phyloP scores from a whole-genome alignment of 53 echinoderm and acorn worm species.

The Henricia sp. region DNA sequence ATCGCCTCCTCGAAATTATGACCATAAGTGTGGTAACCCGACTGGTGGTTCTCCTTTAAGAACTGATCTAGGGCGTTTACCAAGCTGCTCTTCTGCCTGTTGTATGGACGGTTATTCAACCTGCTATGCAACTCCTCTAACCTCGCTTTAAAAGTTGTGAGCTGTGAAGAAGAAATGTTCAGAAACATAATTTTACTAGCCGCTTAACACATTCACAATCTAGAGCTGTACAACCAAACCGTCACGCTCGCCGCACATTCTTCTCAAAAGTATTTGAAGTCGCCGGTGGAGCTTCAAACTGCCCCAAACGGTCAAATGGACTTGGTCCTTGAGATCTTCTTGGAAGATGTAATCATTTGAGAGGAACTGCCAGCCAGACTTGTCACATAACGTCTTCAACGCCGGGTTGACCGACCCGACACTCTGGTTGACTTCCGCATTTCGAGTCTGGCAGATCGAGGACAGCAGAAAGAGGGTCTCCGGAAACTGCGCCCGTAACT shows the following conservation, averaged over 20 bases:
- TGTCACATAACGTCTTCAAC: background rate
- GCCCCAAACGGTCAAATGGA: conserved; percentile 19
- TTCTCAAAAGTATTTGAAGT: conserved; percentile 4
- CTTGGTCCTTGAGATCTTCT: conserved; percentile 27
- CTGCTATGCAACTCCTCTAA: background rate
- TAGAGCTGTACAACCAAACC: conserved; percentile 9
- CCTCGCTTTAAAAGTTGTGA: conserved; percentile 1
- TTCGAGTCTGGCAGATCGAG: conserved; percentile 13
- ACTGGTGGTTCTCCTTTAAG: background rate
- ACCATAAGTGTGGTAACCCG: too few relatives aligned
- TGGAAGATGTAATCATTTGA: conserved; percentile 26
- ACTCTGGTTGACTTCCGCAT: background rate
- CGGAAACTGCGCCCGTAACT: background rate
- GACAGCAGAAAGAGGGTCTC: background rate
- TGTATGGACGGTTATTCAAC: background rate
- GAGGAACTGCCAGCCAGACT: conserved; percentile 4
- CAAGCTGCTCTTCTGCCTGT: conserved; percentile 3
- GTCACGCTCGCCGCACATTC: background rate
- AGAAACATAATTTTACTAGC: too few relatives aligned
- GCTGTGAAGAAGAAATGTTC: background rate
- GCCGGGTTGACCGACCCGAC: background rate
- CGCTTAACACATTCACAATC: too few relatives aligned
- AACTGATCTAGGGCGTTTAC: background rate
- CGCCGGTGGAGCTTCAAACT: conserved; percentile 14
- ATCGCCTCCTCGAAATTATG: too few relatives aligned